Percentiles rank a stretch among this genome's conserved stretches.
Evolutionary conservation across 92 coral and sea anemone genomes (phyloP).

Genomic region (Siderastrea radians): DNA sequence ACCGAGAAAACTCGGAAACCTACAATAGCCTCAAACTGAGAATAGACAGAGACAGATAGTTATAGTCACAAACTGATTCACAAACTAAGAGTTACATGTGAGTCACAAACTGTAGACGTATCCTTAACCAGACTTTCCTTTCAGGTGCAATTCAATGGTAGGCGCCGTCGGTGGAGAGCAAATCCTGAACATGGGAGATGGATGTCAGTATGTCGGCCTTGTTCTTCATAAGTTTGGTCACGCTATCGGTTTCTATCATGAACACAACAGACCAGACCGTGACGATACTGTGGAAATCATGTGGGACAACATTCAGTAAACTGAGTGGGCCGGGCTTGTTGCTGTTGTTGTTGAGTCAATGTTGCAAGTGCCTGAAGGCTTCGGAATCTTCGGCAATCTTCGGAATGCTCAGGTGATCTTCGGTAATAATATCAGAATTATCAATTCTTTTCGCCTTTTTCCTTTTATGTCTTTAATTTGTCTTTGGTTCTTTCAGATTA

Average conservation of each 20-base stretch:
- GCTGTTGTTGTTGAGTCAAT: background rate
- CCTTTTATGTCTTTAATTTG: background rate
- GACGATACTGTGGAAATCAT: constrained; percentile 66
- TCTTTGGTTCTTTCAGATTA: background rate
- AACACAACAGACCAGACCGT: no score
- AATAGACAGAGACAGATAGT: no score
- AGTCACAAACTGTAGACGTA: no score
- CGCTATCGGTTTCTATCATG: constrained; percentile 90
- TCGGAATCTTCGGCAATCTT: background rate
- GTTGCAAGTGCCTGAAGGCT: no score
- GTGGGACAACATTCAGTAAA: constrained; percentile 85
- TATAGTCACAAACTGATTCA: no score
- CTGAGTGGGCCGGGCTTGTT: constrained; percentile 24
- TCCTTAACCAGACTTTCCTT: background rate
- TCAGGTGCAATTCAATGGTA: constrained; percentile 87
- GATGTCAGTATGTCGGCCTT: constrained; percentile 86
- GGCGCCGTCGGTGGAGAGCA: constrained; percentile 88
- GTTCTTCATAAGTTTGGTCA: constrained; percentile 91
- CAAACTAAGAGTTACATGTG: no score
- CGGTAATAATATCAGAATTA: no score
- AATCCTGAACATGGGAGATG: constrained; percentile 83
- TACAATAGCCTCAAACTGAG: no score
- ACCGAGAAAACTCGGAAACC: no score
- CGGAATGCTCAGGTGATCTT: no score
- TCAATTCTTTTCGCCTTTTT: no score